Evolutionary conservation across 2,888 invertebrate species (phyloP).

Genomic region (Heliothis peltigera): DNA sequence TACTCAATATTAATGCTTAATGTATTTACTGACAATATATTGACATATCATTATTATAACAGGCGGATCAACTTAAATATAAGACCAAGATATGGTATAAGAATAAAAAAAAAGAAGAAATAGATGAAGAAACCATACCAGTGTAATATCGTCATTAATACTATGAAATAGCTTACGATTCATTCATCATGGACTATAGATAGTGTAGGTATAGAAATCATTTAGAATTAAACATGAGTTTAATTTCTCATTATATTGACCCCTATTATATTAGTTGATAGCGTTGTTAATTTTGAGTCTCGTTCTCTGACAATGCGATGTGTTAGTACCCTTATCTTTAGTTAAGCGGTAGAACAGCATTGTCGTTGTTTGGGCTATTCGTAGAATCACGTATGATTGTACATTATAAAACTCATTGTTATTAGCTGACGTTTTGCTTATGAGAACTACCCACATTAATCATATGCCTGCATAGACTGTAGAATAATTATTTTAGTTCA

Average conservation of each 20-base stretch:
- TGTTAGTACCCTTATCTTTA: not conserved
- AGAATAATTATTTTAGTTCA: not conserved
- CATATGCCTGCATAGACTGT: not conserved
- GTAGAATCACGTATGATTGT: not conserved
- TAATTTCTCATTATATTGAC: not conserved
- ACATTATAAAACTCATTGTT: not conserved
- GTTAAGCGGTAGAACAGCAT: not conserved
- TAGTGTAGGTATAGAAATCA: not conserved
- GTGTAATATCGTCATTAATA: constrained; percentile 70
- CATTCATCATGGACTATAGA: not conserved
- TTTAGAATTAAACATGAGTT: constrained; percentile 2
- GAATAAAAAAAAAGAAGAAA: constrained; percentile 53
- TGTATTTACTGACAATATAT: constrained; percentile 5
- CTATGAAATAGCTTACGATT: constrained; percentile 6
- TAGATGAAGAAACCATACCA: constrained; percentile 48
- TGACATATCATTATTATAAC: constrained; percentile 43
- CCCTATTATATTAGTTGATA: not conserved
- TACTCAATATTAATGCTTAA: no score
- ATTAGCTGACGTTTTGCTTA: not conserved
- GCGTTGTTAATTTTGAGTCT: not conserved
- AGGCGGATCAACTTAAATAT: constrained; percentile 69
- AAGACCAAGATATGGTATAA: constrained; percentile 65
- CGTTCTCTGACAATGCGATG: not conserved
- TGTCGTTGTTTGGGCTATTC: not conserved
- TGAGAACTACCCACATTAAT: not conserved